Base-by-base conservation (phyloP, 2,113 vertebrate genomes). In the Pampusana beccarii region DNA sequence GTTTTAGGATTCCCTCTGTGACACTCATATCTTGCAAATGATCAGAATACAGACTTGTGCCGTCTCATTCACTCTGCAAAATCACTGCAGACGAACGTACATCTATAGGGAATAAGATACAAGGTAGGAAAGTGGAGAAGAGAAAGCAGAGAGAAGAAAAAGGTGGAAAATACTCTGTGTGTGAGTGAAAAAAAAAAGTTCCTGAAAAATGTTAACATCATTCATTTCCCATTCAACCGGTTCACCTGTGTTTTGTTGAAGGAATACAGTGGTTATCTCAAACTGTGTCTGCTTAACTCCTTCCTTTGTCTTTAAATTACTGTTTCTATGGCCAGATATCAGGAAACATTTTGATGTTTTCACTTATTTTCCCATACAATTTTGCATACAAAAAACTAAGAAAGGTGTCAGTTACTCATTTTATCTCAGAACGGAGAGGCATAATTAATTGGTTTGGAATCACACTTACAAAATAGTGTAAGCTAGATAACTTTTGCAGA, bases 31-130 rank as follows among this genome's bases (percentile, higher is more conserved):
- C 28, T 79, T 50, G 42, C 29, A 67, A 74, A 81, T 14, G 5
- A 42, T 79, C 0, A 0, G n/a, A 51, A 10, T 20, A n/a, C 20
- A 40, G 9, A 38, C 77, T 31, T 46, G 14, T 69, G 38, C 19
- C 38, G 33, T 53, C 40, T 62, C 48, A 36, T 77, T 88, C n/a
- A 31, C 33, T 57, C 23, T 80, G 50, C 21, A 75, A 82, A 53
- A 36, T 67, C 58, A 16, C 65, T 61, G 24, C 61, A 61, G 7
- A 34, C 50, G 17, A 73, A 48, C 1, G 4, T 10, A 29, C 8
- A 28, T 40, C 33, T 61, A 28, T 5, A 60, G 17, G 38, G 57
- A 93, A 72, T 66, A 70, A 70, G 18, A 26, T 17, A 19, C 3
- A 25, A 73, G 18, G 15, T 36, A 24, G n/a, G 16, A 38, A 65